Conservation (phyloP, 2,797 vertebrate species). For the Chanos chanos region DNA sequence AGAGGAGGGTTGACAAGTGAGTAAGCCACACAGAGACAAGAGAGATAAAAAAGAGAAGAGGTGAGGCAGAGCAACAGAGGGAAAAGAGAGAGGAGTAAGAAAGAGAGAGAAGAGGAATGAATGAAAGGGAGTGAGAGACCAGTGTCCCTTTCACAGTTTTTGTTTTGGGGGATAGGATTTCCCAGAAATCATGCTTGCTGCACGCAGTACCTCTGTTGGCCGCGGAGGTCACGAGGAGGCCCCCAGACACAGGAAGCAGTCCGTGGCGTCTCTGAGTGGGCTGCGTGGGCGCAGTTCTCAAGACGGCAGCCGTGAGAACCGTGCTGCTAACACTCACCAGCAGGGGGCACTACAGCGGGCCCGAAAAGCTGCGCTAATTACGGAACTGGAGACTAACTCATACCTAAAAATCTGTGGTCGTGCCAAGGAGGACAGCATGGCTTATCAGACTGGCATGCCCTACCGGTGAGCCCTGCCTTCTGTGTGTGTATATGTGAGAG, state of each 20-base stretch:
- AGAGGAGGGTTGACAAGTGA: slow-evolving; percentile 12
- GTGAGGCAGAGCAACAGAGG: neutral
- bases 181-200: slow-evolving; percentile 85
- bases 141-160: too few species aligned
- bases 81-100: neutral
- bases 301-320: slow-evolving; percentile 69
- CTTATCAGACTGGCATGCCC: slow-evolving; percentile 83
- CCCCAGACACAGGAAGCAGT: slow-evolving; percentile 72
- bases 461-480: slow-evolving; percentile 81
- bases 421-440: slow-evolving; percentile 78
- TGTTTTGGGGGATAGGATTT: neutral
- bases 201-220: slow-evolving; percentile 74
- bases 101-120: neutral
- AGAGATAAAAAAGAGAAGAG: neutral
- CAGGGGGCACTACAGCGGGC: slow-evolving; percentile 64
- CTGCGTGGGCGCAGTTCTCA: slow-evolving; percentile 65
- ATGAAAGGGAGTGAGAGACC: too few species aligned
- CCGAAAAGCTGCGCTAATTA: slow-evolving; percentile 72
- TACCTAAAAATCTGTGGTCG: slow-evolving; percentile 85
- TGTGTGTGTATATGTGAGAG: neutral
- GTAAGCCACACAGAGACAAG: neutral
- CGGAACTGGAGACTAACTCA: slow-evolving; percentile 90
- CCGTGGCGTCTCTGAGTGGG: slow-evolving; percentile 71
- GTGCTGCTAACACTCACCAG: slow-evolving; percentile 54
- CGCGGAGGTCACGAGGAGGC: slow-evolving; percentile 68